A percentile compares a stretch with the other conserved stretches of the same genome.
These are phyloP conservation scores for Lates japonicus DNA, from an alignment of 2,797 vertebrate genomes.

Conservation along the genomic window DNA sequence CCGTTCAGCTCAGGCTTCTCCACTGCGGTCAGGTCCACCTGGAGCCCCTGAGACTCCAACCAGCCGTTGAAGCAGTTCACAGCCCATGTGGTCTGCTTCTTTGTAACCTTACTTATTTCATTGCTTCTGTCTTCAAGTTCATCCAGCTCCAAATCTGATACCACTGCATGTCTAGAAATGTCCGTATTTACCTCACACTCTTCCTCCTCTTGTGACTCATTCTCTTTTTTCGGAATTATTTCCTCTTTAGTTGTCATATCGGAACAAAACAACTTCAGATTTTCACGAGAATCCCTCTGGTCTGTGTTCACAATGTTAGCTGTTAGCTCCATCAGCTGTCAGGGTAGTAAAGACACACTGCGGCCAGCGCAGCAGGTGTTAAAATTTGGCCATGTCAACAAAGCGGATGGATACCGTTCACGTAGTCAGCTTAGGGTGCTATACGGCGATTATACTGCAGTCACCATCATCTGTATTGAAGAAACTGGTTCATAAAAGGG, in stretches of 20 bases:
- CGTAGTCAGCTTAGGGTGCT: not conserved
- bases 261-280: not conserved
- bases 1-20: constrained; percentile 36
- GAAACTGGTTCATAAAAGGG: not conserved
- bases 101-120: constrained; percentile 7
- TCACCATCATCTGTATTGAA: constrained; percentile 1
- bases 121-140: constrained; percentile 37
- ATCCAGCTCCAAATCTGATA: constrained; percentile 42
- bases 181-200: constrained; percentile 27
- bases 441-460: not conserved
- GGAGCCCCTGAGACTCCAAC: constrained; percentile 35
- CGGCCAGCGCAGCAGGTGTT: not conserved
- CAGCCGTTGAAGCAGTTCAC: constrained; percentile 43
- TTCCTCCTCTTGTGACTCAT: constrained; percentile 13
- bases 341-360: not conserved
- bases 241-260: constrained; percentile 1
- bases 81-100: constrained; percentile 34
- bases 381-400: not conserved
- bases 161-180: constrained; percentile 18
- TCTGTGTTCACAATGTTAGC: constrained; percentile 24
- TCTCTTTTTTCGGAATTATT: constrained; percentile 31
- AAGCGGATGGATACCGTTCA: not conserved
- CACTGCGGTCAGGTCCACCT: constrained; percentile 18
- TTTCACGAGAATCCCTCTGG: not conserved
- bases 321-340: constrained; percentile 20